These are phyloP conservation scores for Chrysomallon squamiferum DNA, from an alignment of 1,140 invertebrate genomes.

Conservation along the genomic window DNA sequence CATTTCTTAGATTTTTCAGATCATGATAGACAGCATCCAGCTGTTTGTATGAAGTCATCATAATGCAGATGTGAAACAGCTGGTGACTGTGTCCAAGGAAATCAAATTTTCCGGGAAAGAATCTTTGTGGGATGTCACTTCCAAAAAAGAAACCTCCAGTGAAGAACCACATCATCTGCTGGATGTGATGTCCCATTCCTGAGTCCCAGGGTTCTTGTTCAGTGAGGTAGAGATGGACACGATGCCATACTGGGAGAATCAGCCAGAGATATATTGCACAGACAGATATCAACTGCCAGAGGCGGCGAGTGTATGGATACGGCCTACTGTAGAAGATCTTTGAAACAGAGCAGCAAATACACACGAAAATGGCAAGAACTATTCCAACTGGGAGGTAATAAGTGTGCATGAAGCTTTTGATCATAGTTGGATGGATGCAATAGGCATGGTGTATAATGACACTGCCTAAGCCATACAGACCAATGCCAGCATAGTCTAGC, in stretches of 20 bases:
- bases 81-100: constrained; percentile 61
- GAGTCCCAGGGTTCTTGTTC: constrained; percentile 33
- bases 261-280: constrained; percentile 53
- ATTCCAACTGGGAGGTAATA: constrained; percentile 46
- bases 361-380: constrained; percentile 43
- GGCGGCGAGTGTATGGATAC: constrained; percentile 55
- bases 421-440: constrained; percentile 40
- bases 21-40: constrained; percentile 53
- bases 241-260: constrained; percentile 53
- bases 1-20: constrained; percentile 10
- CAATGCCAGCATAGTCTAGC: constrained; percentile 61
- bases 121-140: constrained; percentile 58
- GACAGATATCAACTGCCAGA: constrained; percentile 58
- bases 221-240: constrained; percentile 30
- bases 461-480: constrained; percentile 59
- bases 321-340: constrained; percentile 53
- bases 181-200: constrained; percentile 47
- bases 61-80: constrained; percentile 60
- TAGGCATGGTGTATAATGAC: constrained; percentile 57
- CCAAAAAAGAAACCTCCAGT: constrained; percentile 58
- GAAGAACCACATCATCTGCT: constrained; percentile 59
- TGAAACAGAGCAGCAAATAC: constrained; percentile 49
- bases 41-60: constrained; percentile 53
- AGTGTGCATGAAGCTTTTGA: constrained; percentile 30
- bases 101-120: constrained; percentile 59